Percentiles rank a stretch among this genome's conserved stretches.
phyloP scores from a whole-genome alignment of 2,113 vertebrate species.

The Labrus mixtus region DNA sequence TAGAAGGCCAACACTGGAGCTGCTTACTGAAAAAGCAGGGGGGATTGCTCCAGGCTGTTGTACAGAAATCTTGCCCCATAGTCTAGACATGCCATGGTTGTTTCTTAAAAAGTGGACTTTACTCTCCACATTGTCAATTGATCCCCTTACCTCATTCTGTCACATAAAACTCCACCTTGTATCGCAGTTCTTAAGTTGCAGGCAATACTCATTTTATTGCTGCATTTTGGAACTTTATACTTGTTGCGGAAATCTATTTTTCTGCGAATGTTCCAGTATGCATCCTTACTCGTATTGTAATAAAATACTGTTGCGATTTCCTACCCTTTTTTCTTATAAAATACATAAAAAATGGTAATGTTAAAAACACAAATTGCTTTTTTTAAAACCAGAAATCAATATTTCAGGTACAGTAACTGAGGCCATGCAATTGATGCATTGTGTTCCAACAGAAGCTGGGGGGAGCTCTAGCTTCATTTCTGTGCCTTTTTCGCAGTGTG shows the following conservation, averaged over 20 bases:
- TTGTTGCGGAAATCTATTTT: background rate
- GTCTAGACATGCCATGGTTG: constrained; percentile 25
- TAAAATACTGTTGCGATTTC: background rate
- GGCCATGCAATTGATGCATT: constrained; percentile 27
- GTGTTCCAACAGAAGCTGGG: constrained; percentile 68
- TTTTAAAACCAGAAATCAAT: background rate
- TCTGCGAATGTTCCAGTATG: background rate
- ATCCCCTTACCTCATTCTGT: constrained; percentile 9
- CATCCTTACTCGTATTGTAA: background rate
- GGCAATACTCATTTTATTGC: background rate
- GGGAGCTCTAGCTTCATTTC: constrained; percentile 79
- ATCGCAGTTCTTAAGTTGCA: background rate
- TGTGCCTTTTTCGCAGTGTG: constrained; percentile 8
- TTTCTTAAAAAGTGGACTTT: constrained; percentile 36
- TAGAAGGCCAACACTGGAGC: constrained; percentile 46
- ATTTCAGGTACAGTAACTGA: constrained; percentile 12
- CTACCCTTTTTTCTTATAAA: background rate
- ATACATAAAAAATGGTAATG: background rate
- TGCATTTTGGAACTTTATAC: constrained; percentile 8
- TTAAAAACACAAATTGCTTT: background rate
- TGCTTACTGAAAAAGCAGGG: constrained; percentile 58
- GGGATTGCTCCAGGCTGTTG: constrained; percentile 31
- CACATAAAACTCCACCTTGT: constrained; percentile 19
- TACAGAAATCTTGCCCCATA: constrained; percentile 18
- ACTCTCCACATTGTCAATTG: constrained; percentile 3